phyloP scores from a whole-genome alignment of 2,888 invertebrate genomes.

The Caenorhabditis sulstoni region DNA sequence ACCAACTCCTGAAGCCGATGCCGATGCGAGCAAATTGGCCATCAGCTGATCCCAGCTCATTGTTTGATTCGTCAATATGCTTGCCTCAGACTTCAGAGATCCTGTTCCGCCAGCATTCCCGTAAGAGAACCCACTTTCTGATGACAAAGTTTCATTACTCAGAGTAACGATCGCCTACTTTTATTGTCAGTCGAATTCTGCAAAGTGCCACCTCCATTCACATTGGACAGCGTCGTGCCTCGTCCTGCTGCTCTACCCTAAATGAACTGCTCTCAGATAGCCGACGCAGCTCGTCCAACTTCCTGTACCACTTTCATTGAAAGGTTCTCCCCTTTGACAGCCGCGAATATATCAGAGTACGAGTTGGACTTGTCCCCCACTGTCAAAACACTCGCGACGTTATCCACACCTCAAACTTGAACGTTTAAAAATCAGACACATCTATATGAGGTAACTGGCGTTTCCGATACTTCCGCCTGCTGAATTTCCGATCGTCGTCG shows the following conservation, averaged over 20 bases:
- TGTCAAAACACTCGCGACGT: conserved; percentile 63
- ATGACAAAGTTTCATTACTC: not conserved
- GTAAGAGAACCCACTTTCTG: conserved; percentile 58
- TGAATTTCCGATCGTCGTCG: conserved; percentile 49
- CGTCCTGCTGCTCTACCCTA: conserved; percentile 67
- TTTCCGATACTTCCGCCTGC: conserved; percentile 63
- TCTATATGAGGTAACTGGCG: conserved; percentile 29
- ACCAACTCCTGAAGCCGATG: conserved; percentile 67
- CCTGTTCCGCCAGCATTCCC: conserved; percentile 72
- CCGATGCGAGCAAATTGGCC: conserved; percentile 67
- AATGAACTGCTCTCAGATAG: conserved; percentile 4
- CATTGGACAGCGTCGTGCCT: conserved; percentile 64
- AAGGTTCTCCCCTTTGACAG: conserved; percentile 62
- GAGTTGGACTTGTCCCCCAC: conserved; percentile 64
- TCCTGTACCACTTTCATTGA: conserved; percentile 32
- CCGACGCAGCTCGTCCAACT: not conserved
- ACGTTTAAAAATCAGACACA: not conserved
- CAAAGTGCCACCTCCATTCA: conserved; percentile 56
- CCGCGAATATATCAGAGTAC: conserved; percentile 68
- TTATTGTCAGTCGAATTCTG: conserved; percentile 41
- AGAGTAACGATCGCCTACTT: conserved; percentile 24
- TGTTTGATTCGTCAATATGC: conserved; percentile 51
- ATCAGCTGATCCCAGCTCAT: conserved; percentile 69
- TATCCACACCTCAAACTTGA: conserved; percentile 50
- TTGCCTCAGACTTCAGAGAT: conserved; percentile 62